Base-by-base conservation (phyloP, 92 coral and sea anemone species). In the Montipora capitata region DNA sequence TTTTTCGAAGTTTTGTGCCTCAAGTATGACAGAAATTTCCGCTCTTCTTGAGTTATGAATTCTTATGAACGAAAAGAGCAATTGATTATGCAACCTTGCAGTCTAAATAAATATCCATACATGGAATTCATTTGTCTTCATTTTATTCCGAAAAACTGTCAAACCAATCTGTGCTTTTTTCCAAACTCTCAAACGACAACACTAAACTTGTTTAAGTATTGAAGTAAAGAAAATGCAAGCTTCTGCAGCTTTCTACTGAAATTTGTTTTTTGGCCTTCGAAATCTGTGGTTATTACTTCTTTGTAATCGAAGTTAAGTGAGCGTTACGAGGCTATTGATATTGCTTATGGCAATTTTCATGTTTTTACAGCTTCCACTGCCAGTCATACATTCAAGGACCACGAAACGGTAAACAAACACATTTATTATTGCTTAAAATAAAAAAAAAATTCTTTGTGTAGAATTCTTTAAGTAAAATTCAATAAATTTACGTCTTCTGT, bases 381-480 rank as follows among this genome's bases (percentile, higher is more conserved):
- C 3, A 96, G 94, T 48, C 94, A 88, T 68, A 94, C 99, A 54
- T 93, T 96, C 65, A 97, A 97, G 83, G 99, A 97, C 72, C 99
- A 97, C 76, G 99, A 97, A 79, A 94, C 98, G 84, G 99, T 97
- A 61, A 94, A 94, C 13, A 11, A 54, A 54, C 61, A 4, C 85
- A 42, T 2, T 72, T 66, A 42, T 27, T 17, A 27, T 66, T 64
- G 35, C 43, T 63, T 6, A 16, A 38, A 10, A 0, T 4, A n/a
- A 38, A 48, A 10, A 48, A 48, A 48, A 48, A 48, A 48, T 48
- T 4, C 10, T 48, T 5, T 48, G 10, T 48, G 10, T 5, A 48
- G 10, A 48, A 48, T 5, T 5, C 6, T 10, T 48, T 48, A 48
- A 48, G 10, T 48, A 48, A 48, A 5, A 48, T 48, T 48, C 52